Evolutionary conservation across 2,888 invertebrate species (phyloP).

Genomic region (Cosmopolites sordidus): DNA sequence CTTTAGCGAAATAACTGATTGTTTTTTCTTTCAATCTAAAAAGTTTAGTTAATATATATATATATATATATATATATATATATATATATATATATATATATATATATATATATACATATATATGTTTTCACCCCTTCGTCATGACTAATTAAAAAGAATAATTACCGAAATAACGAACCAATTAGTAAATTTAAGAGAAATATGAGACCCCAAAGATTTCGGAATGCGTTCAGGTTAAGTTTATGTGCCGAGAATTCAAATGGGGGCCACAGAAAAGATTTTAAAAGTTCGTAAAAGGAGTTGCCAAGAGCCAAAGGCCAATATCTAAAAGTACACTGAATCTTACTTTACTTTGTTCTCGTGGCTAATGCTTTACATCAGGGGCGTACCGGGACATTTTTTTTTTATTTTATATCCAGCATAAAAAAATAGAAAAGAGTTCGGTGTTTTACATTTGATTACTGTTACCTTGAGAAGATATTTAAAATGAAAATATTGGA

Average conservation of each 20-base stretch:
- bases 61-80: too few relatives aligned
- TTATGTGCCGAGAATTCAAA: slow-evolving; percentile 16
- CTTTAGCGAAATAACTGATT: too few relatives aligned
- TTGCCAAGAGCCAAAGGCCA: slow-evolving; percentile 16
- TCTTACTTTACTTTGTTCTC: slow-evolving; percentile 16
- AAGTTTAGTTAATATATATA: too few relatives aligned
- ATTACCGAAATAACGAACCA: background rate
- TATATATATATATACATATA: too few relatives aligned
- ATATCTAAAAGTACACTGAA: slow-evolving; percentile 13
- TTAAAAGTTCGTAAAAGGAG: slow-evolving; percentile 16
- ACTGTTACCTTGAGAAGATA: too few relatives aligned
- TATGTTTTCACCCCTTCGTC: too few relatives aligned
- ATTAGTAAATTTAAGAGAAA: background rate
- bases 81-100: too few relatives aligned
- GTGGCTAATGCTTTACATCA: slow-evolving; percentile 9
- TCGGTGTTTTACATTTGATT: too few relatives aligned
- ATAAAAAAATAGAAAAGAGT: background rate
- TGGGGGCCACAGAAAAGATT: slow-evolving; percentile 12
- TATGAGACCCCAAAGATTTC: background rate
- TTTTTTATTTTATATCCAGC: background rate
- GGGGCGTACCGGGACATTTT: slow-evolving; percentile 1
- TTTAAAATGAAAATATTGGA: too few relatives aligned
- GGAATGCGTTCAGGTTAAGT: background rate
- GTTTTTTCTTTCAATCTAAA: too few relatives aligned
- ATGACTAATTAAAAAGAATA: too few relatives aligned